A percentile compares a stretch with the other conserved stretches of the same genome.
Evolutionary conservation across 2,797 vertebrate species (phyloP).

Genomic region (Bucorvus abyssinicus): DNA sequence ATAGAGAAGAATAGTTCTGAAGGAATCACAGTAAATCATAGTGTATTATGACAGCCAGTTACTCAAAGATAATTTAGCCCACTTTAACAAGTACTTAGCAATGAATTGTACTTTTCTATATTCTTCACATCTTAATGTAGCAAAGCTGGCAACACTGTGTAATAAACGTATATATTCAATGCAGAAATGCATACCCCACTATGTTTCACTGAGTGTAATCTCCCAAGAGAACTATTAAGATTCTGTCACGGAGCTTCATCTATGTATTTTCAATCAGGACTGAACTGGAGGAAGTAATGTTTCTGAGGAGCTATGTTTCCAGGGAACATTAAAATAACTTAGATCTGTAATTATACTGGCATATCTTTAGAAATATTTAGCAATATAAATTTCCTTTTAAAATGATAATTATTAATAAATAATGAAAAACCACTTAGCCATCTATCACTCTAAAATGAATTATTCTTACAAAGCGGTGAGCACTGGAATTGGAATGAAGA

Average conservation of each 20-base stretch:
- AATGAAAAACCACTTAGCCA: conserved; percentile 27
- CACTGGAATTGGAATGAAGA: conserved; percentile 17
- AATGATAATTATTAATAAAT: conserved; percentile 54
- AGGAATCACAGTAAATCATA: conserved; percentile 46
- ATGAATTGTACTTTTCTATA: conserved; percentile 34
- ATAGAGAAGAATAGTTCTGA: conserved; percentile 42
- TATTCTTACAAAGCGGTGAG: conserved; percentile 24
- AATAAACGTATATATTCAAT: neutral
- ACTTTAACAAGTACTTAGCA: conserved; percentile 50
- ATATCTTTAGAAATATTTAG: conserved; percentile 29
- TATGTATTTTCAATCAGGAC: conserved; percentile 27
- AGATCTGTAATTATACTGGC: conserved; percentile 43
- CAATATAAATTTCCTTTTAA: conserved; percentile 47
- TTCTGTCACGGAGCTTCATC: neutral
- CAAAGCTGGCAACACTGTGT: neutral
- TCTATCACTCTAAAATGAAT: conserved; percentile 42
- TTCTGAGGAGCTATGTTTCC: neutral
- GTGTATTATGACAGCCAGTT: conserved; percentile 1
- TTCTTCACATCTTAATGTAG: conserved; percentile 9
- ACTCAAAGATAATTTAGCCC: conserved; percentile 49
- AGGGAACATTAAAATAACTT: conserved; percentile 43
- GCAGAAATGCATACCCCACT: neutral
- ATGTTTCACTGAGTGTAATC: neutral
- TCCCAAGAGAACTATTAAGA: conserved; percentile 32
- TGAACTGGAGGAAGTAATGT: neutral